Conservation (phyloP, 2,797 vertebrate genomes). For the Kryptolebias ocellatus region DNA sequence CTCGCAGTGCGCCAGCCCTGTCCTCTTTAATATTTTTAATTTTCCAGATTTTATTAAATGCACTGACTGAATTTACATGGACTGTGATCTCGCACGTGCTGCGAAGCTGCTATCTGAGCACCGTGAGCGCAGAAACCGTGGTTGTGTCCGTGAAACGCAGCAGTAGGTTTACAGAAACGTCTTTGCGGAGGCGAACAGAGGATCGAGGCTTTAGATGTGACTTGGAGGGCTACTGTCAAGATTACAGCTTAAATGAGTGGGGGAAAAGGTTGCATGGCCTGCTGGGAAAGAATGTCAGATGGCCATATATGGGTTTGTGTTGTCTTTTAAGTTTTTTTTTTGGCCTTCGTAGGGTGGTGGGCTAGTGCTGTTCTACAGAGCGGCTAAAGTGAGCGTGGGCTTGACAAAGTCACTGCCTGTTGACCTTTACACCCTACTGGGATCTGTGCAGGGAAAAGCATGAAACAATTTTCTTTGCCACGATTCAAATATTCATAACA, state of each 20-base stretch:
- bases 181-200: constrained; percentile 54
- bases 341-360: constrained; percentile 27
- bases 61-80: constrained; percentile 6
- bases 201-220: constrained; percentile 32
- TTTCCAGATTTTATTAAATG: not conserved
- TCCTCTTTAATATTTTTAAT: constrained; percentile 3
- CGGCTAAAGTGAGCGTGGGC: constrained; percentile 44
- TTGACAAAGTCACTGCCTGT: constrained; percentile 38
- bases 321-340: constrained; percentile 46
- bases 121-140: constrained; percentile 27
- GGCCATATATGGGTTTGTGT: constrained; percentile 51
- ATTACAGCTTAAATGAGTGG: constrained; percentile 60
- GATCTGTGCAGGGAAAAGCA: constrained; percentile 8
- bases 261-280: constrained; percentile 53
- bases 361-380: constrained; percentile 34
- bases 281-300: constrained; percentile 70
- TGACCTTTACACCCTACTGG: constrained; percentile 56
- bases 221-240: constrained; percentile 38
- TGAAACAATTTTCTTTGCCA: constrained; percentile 25
- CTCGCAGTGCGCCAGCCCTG: not conserved
- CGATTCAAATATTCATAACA: too few relatives aligned
- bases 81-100: not conserved
- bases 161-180: constrained; percentile 53
- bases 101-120: constrained; percentile 20
- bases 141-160: constrained; percentile 36